Conservation (phyloP, 2,113 vertebrate genomes). For the Perca fluviatilis region DNA sequence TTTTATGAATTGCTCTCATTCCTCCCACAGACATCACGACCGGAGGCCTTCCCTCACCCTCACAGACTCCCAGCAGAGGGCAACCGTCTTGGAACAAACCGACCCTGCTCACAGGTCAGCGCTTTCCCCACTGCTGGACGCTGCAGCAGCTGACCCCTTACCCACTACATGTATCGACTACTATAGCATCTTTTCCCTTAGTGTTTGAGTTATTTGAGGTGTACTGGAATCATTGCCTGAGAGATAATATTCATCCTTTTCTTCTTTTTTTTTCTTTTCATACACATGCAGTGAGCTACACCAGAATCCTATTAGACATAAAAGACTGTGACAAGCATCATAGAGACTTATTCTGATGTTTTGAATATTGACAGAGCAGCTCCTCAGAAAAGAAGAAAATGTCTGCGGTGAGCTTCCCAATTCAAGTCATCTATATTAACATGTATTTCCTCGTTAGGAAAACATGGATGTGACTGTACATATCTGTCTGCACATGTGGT, state of each 20-base stretch:
- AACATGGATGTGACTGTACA: neutral
- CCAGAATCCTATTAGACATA: neutral
- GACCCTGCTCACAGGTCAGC: slow-evolving; percentile 87
- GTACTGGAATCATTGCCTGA: neutral
- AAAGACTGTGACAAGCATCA: neutral
- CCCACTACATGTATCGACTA: neutral
- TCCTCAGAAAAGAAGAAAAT: neutral
- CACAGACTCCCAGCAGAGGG: slow-evolving; percentile 83
- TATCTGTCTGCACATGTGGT: slow-evolving; percentile 14
- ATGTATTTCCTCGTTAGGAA: neutral
- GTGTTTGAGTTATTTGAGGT: neutral
- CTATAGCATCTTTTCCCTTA: neutral
- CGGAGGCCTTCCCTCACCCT: slow-evolving; percentile 87
- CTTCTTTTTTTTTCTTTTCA: neutral
- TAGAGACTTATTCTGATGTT: neutral
- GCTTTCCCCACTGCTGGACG: neutral
- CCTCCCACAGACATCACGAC: slow-evolving; percentile 83
- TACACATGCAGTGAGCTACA: neutral
- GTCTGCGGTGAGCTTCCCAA: neutral
- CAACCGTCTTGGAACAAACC: slow-evolving; percentile 81
- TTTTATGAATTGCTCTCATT: slow-evolving; percentile 46
- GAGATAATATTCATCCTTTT: neutral
- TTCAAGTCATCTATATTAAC: neutral
- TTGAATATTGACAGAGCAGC: neutral
- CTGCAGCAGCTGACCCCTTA: neutral